A percentile compares a stretch with the other conserved stretches of the same genome.
Conservation (phyloP, 2,888 invertebrate species). For the Orgyia antiqua region DNA sequence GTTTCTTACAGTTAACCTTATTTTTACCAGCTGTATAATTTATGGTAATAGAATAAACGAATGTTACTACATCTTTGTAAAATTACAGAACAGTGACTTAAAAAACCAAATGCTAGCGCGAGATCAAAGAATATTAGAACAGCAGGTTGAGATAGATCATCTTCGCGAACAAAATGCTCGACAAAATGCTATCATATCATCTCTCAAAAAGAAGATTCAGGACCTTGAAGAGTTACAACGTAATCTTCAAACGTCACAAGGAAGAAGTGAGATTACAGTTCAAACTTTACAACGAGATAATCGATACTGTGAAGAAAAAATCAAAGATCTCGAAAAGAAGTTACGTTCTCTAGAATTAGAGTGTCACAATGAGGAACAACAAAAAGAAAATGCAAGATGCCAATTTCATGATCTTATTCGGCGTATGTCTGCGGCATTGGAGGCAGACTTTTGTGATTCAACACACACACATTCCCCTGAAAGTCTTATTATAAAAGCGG, state of each 20-base stretch:
- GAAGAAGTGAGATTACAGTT: slow-evolving; percentile 83
- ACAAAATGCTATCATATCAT: slow-evolving; percentile 88
- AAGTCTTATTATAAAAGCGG: slow-evolving; percentile 85
- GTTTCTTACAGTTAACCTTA: slow-evolving; percentile 5
- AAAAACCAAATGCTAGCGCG: slow-evolving; percentile 84
- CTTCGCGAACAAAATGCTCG: slow-evolving; percentile 89
- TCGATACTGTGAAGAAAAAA: slow-evolving; percentile 84
- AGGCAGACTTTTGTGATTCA: slow-evolving; percentile 83
- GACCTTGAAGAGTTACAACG: slow-evolving; percentile 89
- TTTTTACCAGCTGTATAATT: neutral
- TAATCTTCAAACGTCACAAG: slow-evolving; percentile 79
- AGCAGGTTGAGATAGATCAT: slow-evolving; percentile 89
- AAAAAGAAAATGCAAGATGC: slow-evolving; percentile 83
- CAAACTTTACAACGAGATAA: slow-evolving; percentile 87
- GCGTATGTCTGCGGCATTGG: slow-evolving; percentile 84
- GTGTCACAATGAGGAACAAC: slow-evolving; percentile 84
- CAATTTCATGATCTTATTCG: slow-evolving; percentile 85
- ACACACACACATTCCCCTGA: slow-evolving; percentile 82
- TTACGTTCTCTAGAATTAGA: slow-evolving; percentile 84
- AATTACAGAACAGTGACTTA: slow-evolving; percentile 81
- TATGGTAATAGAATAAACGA: neutral
- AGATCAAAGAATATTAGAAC: slow-evolving; percentile 84
- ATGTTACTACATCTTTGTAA: neutral
- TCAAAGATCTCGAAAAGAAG: slow-evolving; percentile 86
- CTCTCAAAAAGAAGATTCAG: slow-evolving; percentile 87